Evolutionary conservation across 1,140 invertebrate genomes (phyloP), one percentile per base, ranked within the genome.

Genomic region (Leptopilina boulardi): DNA sequence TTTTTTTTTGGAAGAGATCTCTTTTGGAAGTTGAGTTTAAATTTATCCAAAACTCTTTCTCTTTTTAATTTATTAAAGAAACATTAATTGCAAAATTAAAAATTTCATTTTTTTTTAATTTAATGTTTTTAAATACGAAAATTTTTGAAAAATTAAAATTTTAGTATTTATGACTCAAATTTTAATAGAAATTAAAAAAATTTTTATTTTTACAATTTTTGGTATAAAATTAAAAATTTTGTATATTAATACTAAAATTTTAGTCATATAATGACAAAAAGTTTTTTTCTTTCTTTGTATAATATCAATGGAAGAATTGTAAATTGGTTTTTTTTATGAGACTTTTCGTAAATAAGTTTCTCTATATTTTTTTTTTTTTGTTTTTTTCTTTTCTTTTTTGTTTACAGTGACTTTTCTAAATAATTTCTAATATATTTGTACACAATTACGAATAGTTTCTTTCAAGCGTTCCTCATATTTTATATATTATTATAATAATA

Each of bases 1-100:
- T n/a, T n/a, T n/a, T n/a, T n/a, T n/a, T n/a, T n/a, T 51, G 47
- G 47, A 51, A 51, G 47, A 51, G 47, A 18, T 51, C n/a, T n/a
- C 8, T 18, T 51, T 51, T 51, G 47, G 47, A 51, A 51, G 47
- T 51, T 51, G n/a, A 18, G 47, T 51, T 18, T n/a, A 15, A 51
- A 18, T 51, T 18, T 51, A 3, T 51, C 6, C n/a, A 51, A n/a
- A 5, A 47, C 44, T 51, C 5, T 51, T 18, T 51, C 41, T 11
- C 9, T 42, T 13, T 42, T 42, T 42, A 13, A 8, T 11, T 42
- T 42, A 42, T 42, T 42, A 42, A 13, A 11, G 38, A 41, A 41
- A n/a, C n/a, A n/a, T n/a, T n/a, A n/a, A n/a, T n/a, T n/a, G n/a
- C n/a, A n/a, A n/a, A n/a, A n/a, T n/a, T n/a, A n/a, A n/a, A n/a